phyloP scores from a whole-genome alignment of 2,888 invertebrate genomes.

The Lithophane ornitopus region DNA sequence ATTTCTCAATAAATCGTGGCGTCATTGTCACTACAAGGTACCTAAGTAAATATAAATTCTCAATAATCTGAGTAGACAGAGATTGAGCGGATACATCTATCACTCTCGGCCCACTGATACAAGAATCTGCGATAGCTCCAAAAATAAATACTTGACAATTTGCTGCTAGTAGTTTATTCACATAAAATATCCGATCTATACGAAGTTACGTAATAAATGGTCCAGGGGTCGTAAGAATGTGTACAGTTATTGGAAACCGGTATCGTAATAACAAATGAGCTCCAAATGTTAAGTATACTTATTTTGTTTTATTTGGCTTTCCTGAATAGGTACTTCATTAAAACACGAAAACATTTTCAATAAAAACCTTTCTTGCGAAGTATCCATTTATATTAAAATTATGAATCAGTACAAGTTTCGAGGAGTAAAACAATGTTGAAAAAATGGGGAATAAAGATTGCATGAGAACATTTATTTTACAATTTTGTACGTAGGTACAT shows the following conservation, averaged over 20 bases:
- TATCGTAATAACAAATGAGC: constrained; percentile 20
- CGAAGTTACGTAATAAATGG: constrained; percentile 32
- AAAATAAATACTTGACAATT: constrained; percentile 69
- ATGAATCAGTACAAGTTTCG: background rate
- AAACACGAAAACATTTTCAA: background rate
- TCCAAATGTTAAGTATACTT: constrained; percentile 10
- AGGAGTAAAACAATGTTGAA: background rate
- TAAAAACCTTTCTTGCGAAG: constrained; percentile 2
- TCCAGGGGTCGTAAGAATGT: background rate
- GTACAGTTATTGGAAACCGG: constrained; percentile 22
- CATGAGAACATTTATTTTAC: background rate
- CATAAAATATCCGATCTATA: constrained; percentile 22
- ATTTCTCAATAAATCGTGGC: constrained; percentile 53
- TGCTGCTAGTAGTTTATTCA: constrained; percentile 41
- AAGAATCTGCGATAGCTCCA: constrained; percentile 66
- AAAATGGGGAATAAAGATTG: background rate
- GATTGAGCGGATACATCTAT: constrained; percentile 82
- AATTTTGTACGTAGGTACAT: background rate
- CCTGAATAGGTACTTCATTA: background rate
- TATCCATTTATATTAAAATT: constrained; percentile 2
- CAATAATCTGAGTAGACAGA: constrained; percentile 82
- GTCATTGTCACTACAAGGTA: constrained; percentile 61
- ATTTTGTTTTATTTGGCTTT: constrained; percentile 13
- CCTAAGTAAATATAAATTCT: constrained; percentile 72
- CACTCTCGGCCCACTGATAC: constrained; percentile 71